Percentiles rank a stretch among this genome's conserved stretches.
Evolutionary conservation across 2,888 invertebrate species (phyloP).

Genomic region (Ectobius pallidus): DNA sequence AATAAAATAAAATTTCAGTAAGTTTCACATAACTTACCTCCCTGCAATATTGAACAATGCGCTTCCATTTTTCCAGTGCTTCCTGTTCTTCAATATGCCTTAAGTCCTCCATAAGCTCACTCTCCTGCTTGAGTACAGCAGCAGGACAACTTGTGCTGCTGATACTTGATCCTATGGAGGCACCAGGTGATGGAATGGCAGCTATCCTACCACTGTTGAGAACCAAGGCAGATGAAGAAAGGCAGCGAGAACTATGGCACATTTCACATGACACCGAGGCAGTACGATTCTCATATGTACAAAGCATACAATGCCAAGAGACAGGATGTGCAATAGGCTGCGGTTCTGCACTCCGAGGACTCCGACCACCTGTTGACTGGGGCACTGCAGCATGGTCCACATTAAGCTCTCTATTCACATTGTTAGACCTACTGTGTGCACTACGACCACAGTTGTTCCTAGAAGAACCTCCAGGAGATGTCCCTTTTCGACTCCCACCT

Average conservation of each 20-base stretch:
- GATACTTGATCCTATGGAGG: slow-evolving; percentile 20
- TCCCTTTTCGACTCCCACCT: slow-evolving; percentile 10
- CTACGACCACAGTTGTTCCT: slow-evolving; percentile 24
- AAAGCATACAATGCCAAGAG: slow-evolving; percentile 79
- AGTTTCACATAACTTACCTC: slow-evolving; percentile 65
- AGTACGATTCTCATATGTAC: slow-evolving; percentile 78
- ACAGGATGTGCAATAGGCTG: slow-evolving; percentile 41
- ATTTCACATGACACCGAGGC: slow-evolving; percentile 69
- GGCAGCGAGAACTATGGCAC: slow-evolving; percentile 69
- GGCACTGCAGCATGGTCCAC: neutral
- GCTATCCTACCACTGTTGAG: slow-evolving; percentile 37
- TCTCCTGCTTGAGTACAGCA: slow-evolving; percentile 66
- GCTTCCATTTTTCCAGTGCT: slow-evolving; percentile 89
- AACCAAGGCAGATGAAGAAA: slow-evolving; percentile 47
- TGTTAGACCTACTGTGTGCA: slow-evolving; percentile 12
- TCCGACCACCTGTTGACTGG: slow-evolving; percentile 13
- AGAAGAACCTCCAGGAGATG: neutral
- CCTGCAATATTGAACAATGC: slow-evolving; percentile 87
- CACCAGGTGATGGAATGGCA: slow-evolving; percentile 30
- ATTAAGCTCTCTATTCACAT: neutral
- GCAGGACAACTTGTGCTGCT: slow-evolving; percentile 49
- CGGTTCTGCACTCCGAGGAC: neutral
- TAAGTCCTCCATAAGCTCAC: slow-evolving; percentile 82
- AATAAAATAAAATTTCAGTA: no score
- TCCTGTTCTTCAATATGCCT: slow-evolving; percentile 84